phyloP scores from a whole-genome alignment of 2,797 vertebrate genomes.

The Pangasius krempfi region DNA sequence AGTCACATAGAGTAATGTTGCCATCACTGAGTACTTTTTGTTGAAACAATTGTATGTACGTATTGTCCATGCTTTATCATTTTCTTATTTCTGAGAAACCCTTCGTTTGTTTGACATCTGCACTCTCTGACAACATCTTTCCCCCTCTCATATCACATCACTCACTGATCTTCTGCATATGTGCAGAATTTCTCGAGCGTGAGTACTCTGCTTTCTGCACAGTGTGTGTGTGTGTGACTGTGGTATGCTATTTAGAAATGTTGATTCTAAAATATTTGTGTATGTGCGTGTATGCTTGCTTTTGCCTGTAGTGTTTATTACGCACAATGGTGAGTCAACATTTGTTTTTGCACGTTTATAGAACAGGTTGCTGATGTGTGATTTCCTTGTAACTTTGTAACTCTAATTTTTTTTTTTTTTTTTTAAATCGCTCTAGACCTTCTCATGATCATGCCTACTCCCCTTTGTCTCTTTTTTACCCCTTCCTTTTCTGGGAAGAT shows the following conservation, averaged over 20 bases:
- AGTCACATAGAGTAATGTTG: not conserved
- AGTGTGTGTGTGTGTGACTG: conserved; percentile 8
- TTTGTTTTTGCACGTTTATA: conserved; percentile 22
- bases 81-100: not conserved
- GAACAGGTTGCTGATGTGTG: conserved; percentile 1
- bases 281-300: not conserved
- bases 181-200: conserved; percentile 80
- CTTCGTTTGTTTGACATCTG: not conserved
- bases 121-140: conserved; percentile 15
- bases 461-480: not conserved
- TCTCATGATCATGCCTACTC: not conserved
- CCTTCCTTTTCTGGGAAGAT: not conserved
- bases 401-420: not conserved
- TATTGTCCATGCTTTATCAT: not conserved
- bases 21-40: not conserved
- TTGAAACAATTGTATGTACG: not conserved
- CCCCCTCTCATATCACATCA: conserved; percentile 10
- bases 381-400: not conserved
- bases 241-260: conserved; percentile 1
- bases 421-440: not conserved
- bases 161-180: conserved; percentile 40
- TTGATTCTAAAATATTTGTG: not conserved
- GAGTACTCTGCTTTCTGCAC: conserved; percentile 67
- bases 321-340: conserved; percentile 4
- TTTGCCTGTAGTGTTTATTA: conserved; percentile 7